A percentile compares a stretch with the other conserved stretches of the same genome.
Evolutionary conservation across 2,888 invertebrate species (phyloP).

Genomic region (Cordylochernes scorpioides): DNA sequence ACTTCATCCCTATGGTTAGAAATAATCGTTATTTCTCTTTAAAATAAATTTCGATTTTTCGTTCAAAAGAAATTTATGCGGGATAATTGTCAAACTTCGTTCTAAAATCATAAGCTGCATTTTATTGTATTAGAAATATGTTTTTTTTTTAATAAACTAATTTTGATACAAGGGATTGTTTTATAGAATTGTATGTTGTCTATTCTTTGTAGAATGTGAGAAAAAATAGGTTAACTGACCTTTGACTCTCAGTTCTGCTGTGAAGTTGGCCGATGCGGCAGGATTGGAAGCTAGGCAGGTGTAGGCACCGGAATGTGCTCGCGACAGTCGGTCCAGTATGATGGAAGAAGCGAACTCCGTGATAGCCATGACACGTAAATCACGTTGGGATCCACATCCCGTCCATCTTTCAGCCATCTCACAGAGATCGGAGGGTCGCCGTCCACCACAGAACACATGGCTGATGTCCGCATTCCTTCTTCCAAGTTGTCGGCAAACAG

Average conservation of each 20-base stretch:
- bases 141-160: too few relatives aligned
- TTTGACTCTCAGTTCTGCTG: constrained; percentile 19
- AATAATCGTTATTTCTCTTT: too few relatives aligned
- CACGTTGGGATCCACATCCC: constrained; percentile 11
- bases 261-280: constrained; percentile 15
- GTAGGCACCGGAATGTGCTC: constrained; percentile 22
- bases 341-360: constrained; percentile 17
- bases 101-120: too few relatives aligned
- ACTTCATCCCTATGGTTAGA: too few relatives aligned
- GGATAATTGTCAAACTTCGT: too few relatives aligned
- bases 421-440: constrained; percentile 22
- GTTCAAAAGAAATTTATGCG: too few relatives aligned
- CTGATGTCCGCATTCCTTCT: constrained; percentile 15
- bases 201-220: too few relatives aligned
- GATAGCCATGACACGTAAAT: constrained; percentile 13
- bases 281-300: constrained; percentile 21
- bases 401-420: constrained; percentile 21
- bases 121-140: too few relatives aligned
- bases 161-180: too few relatives aligned
- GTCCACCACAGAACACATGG: constrained; percentile 14
- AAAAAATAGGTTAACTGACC: too few relatives aligned
- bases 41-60: too few relatives aligned
- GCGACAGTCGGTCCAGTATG: constrained; percentile 20
- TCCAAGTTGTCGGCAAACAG: constrained; percentile 14
- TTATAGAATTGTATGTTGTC: too few relatives aligned